These are phyloP conservation scores for Meghimatium bilineatum DNA, from an alignment of 2,888 invertebrate species.

Conservation along the genomic window DNA sequence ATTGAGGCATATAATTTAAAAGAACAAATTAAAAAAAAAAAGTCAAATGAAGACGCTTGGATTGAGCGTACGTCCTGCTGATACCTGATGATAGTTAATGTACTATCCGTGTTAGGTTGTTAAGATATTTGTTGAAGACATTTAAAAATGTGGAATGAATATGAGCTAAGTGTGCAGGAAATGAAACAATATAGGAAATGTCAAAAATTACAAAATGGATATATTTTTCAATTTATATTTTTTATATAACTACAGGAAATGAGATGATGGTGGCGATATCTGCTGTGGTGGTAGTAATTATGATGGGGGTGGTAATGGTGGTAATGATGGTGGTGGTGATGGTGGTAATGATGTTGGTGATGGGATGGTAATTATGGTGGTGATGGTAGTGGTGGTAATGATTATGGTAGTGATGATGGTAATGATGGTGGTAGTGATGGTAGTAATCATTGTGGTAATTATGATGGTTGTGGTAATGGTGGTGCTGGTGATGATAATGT, in stretches of 20 bases:
- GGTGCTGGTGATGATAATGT: not conserved
- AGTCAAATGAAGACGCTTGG: not conserved
- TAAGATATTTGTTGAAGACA: not conserved
- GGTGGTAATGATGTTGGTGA: too few species aligned
- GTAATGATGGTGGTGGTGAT: too few species aligned
- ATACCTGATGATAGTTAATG: not conserved
- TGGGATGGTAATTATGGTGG: too few species aligned
- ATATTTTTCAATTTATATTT: too few species aligned
- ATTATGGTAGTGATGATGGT: too few species aligned
- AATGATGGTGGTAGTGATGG: not conserved
- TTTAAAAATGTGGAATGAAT: not conserved
- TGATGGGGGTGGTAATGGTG: too few species aligned
- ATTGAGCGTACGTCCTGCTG: not conserved
- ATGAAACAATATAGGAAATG: not conserved
- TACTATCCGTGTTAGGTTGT: not conserved
- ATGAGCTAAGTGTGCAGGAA: not conserved
- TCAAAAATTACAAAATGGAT: not conserved
- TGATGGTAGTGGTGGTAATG: too few species aligned
- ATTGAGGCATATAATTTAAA: not conserved
- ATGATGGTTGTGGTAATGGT: not conserved
- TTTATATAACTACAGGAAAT: too few species aligned
- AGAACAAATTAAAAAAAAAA: not conserved
- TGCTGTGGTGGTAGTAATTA: too few species aligned
- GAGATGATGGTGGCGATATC: too few species aligned
- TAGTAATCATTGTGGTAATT: too few species aligned